Percentiles rank a stretch among this genome's conserved stretches.
phyloP scores from a whole-genome alignment of 2,113 vertebrate genomes.

The Nerophis ophidion region DNA sequence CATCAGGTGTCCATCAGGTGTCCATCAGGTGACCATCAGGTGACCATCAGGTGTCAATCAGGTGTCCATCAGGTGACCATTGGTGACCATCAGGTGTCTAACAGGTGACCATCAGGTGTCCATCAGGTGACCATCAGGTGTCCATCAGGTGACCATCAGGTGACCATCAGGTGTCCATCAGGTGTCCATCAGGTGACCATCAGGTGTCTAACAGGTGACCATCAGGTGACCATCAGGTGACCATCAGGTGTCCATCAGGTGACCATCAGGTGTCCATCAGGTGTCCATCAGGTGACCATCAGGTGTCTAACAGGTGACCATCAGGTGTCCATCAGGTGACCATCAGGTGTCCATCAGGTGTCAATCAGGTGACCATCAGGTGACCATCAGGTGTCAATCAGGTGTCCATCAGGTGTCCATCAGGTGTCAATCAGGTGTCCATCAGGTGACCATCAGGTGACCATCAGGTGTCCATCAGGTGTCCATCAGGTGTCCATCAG shows the following conservation, averaged over 20 bases:
- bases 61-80: too few relatives aligned
- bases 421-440: too few relatives aligned
- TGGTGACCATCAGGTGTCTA: background rate
- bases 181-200: conserved; percentile 17
- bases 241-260: conserved; percentile 4
- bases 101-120: conserved; percentile 7
- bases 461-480: background rate
- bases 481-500: conserved; percentile 14
- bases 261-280: background rate
- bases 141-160: too few relatives aligned
- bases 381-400: conserved; percentile 3
- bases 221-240: conserved; percentile 9
- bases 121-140: conserved; percentile 9
- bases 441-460: conserved; percentile 9
- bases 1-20: background rate
- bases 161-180: conserved; percentile 1
- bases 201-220: conserved; percentile 4
- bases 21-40: too few relatives aligned
- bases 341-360: background rate
- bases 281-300: conserved; percentile 18
- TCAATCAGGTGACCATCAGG: too few relatives aligned
- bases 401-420: conserved; percentile 2
- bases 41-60: conserved; percentile 1
- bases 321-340: conserved; percentile 9
- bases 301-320: conserved; percentile 1